phyloP scores from a whole-genome alignment of 2,888 invertebrate species.

The Erynnis tages region DNA sequence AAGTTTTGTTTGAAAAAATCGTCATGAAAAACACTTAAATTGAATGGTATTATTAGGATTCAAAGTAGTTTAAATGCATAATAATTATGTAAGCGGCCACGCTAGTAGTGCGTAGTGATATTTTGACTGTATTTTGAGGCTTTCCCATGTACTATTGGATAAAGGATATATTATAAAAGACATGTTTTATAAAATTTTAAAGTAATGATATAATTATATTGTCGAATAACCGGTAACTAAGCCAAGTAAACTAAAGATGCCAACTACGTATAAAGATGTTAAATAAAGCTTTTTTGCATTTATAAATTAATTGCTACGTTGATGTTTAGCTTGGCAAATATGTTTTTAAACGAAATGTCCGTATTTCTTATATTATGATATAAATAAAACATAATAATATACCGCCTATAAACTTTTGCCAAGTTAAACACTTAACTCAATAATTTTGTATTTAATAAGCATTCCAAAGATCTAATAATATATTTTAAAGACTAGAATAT shows the following conservation, averaged over 20 bases:
- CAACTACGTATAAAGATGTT: slow-evolving; percentile 40
- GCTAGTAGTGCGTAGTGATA: slow-evolving; percentile 50
- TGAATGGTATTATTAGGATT: too few relatives aligned
- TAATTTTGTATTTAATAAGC: slow-evolving; percentile 45
- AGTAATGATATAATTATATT: slow-evolving; percentile 25
- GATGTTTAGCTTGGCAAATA: slow-evolving; percentile 2
- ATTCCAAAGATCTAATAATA: slow-evolving; percentile 70
- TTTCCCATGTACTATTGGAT: slow-evolving; percentile 54
- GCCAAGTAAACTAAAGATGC: slow-evolving; percentile 56
- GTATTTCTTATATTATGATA: too few relatives aligned
- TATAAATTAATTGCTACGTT: slow-evolving; percentile 30
- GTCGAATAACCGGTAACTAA: slow-evolving; percentile 46
- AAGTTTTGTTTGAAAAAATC: too few relatives aligned
- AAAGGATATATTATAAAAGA: slow-evolving; percentile 46
- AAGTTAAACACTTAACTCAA: not conserved
- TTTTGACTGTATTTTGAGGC: slow-evolving; percentile 67
- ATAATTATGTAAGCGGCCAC: slow-evolving; percentile 29
- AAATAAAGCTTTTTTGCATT: slow-evolving; percentile 27
- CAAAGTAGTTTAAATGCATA: not conserved
- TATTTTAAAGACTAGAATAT: slow-evolving; percentile 50
- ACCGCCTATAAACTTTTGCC: not conserved
- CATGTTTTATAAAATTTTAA: slow-evolving; percentile 43
- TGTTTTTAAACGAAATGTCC: too few relatives aligned
- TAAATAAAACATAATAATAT: too few relatives aligned
- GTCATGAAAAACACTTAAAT: too few relatives aligned